These are phyloP conservation scores for Trochalopteron elliotii DNA, from an alignment of 2,113 vertebrate genomes.

Conservation along the genomic window DNA sequence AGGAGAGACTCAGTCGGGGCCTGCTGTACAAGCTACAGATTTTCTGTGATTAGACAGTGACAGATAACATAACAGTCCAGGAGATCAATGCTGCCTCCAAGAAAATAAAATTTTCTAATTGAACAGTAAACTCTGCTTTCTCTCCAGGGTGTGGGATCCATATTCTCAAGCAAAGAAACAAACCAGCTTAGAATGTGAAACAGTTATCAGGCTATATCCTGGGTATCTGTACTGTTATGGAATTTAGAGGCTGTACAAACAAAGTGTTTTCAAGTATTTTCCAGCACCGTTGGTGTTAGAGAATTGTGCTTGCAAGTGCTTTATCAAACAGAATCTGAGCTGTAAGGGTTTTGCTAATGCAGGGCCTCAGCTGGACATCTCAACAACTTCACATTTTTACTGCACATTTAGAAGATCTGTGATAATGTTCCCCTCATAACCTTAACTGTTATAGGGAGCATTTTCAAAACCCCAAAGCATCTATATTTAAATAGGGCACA, in stretches of 20 bases:
- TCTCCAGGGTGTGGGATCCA: not conserved
- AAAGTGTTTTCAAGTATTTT: not conserved
- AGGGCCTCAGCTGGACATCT: not conserved
- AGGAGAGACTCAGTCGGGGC: not conserved
- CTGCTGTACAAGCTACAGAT: not conserved
- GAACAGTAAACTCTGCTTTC: not conserved
- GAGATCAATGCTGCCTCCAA: conserved; percentile 25
- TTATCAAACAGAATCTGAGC: not conserved
- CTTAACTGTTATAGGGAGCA: not conserved
- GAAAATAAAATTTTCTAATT: conserved; percentile 50
- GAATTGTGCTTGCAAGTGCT: not conserved
- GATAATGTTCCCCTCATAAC: not conserved
- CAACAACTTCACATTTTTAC: not conserved
- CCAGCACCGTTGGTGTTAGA: not conserved
- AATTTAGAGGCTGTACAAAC: not conserved
- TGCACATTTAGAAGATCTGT: not conserved
- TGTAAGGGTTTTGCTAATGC: not conserved
- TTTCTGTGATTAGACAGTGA: conserved; percentile 13
- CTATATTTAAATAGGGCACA: not conserved
- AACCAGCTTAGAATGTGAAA: not conserved
- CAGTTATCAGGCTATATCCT: no score
- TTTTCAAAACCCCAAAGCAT: not conserved
- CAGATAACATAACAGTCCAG: conserved; percentile 16
- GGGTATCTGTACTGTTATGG: not conserved
- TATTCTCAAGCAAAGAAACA: not conserved